Evolutionary conservation across 35 echinoderm and acorn worm species (phyloP), one percentile per base, ranked within the genome.

Genomic region (Anneissia japonica): DNA sequence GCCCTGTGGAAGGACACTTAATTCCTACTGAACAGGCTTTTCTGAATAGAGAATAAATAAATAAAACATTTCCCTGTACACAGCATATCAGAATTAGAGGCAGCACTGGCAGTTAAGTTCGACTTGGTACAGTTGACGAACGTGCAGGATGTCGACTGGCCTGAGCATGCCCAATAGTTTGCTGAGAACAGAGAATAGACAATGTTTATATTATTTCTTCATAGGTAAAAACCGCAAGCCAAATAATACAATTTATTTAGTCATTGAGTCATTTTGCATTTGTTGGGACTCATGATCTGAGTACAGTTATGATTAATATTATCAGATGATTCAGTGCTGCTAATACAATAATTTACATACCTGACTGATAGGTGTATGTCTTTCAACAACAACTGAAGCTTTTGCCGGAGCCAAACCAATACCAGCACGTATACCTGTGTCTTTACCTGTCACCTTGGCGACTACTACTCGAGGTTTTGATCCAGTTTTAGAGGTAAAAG

Each of bases 301-400:
- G n/a, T n/a, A n/a, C n/a, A n/a, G n/a, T n/a, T n/a, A n/a, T n/a
- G n/a, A n/a, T n/a, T n/a, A n/a, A n/a, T n/a, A n/a, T n/a, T n/a
- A n/a, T n/a, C n/a, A n/a, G n/a, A n/a, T n/a, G n/a, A n/a, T n/a
- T n/a, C n/a, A n/a, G n/a, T n/a, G n/a, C n/a, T n/a, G n/a, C n/a
- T n/a, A n/a, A n/a, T 26, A 26, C 5, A 64, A 64, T 12, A 64
- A 64, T 2, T 16, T 26, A 14, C 0, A 89, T 86, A 99, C 96
- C 92, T 99, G 86, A 46, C 86, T 94, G 35, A 99, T 75, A 16
- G 96, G 96, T 55, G 91, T 89, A 77, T 99, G 96, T 39, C 96
- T 81, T 87, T 99, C 96, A 17, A 99, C 96, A 38, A 99, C 84
- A 26, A 99, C 84, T 28, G 96, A 99, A 51, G 86, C 90, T 92